A percentile compares a stretch with the other conserved stretches of the same genome.
phyloP scores from a whole-genome alignment of 2,888 invertebrate species.

The Drosophila pseudotakahashii region DNA sequence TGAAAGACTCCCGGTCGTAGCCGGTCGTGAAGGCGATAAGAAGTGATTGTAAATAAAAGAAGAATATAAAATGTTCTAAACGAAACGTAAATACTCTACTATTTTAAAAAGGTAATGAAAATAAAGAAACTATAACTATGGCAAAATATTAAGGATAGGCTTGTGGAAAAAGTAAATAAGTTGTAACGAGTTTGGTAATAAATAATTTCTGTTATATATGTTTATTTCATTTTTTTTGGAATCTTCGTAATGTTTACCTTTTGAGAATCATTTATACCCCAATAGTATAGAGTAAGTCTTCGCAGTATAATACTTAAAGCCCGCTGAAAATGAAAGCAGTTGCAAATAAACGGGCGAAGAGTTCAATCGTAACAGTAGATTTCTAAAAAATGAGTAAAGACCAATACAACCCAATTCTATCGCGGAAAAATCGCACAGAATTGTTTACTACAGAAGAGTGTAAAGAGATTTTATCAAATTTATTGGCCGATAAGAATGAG shows the following conservation, averaged over 20 bases:
- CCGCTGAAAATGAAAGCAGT: constrained; percentile 27
- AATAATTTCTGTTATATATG: neutral
- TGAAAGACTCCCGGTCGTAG: neutral
- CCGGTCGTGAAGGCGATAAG: constrained; percentile 20
- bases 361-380: constrained; percentile 2
- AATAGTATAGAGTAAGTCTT: constrained; percentile 1
- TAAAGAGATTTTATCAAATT: constrained; percentile 58
- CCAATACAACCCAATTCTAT: constrained; percentile 45
- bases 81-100: constrained; percentile 1
- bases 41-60: constrained; percentile 17
- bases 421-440: constrained; percentile 54
- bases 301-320: neutral
- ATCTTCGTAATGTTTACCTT: neutral
- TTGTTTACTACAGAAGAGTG: constrained; percentile 67
- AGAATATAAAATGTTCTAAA: neutral
- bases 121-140: neutral
- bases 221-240: neutral
- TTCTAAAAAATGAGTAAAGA: constrained; percentile 42
- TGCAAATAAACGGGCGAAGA: neutral
- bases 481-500: constrained; percentile 52
- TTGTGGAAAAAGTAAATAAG: too few species aligned
- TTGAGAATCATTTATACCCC: neutral
- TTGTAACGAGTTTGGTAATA: too few species aligned
- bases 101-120: neutral
- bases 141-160: neutral